Base-by-base conservation (phyloP, 2,888 invertebrate species). In the Eilema sororculum region DNA sequence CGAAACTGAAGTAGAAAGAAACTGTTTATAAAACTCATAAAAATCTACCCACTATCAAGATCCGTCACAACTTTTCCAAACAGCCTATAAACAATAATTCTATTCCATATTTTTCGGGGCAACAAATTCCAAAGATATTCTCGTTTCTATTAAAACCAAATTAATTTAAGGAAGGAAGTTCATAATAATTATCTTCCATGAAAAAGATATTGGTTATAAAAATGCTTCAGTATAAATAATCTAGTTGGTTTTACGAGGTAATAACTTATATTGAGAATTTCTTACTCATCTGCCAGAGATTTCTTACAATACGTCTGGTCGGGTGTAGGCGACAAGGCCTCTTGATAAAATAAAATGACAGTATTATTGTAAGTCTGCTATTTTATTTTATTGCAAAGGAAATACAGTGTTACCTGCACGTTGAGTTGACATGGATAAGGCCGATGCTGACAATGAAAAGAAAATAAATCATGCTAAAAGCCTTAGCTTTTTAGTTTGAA, bases 151-250 rank as follows among this genome's bases (percentile, higher is more conserved):
- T 79, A 82, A 82, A 78, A 78, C 78, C 71, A 77, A 81, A 85
- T 86, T 82, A 82, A 81, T 82, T 78, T 76, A 63, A 77, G 82
- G 74, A 79, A 82, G 84, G 84, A 86, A 87, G 84, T 82, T 82
- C 81, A 81, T 80, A 78, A 85, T 87, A 82, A 87, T 87, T 83
- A 86, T 75, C 76, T 80, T 71, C 78, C 77, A 81, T 79, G 82
- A 83, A 86, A 82, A 82, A 77, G 73, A 82, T 84, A 81, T 84
- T 76, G 78, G 82, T 80, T 81, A 83, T 85, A 86, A 87, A 84
- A 80, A 77, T 77, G 76, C 78, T 83, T 79, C 78, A 80, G 76
- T 81, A 83, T 84, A 86, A 85, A 85, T 86, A 86, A 84, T 82
- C 81, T 80, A 79, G 83, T 84, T 74, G 77, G 76, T 76, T 87